These are phyloP conservation scores for Muschampia plurimacula DNA, from an alignment of 2,888 invertebrate genomes.

Conservation along the genomic window DNA sequence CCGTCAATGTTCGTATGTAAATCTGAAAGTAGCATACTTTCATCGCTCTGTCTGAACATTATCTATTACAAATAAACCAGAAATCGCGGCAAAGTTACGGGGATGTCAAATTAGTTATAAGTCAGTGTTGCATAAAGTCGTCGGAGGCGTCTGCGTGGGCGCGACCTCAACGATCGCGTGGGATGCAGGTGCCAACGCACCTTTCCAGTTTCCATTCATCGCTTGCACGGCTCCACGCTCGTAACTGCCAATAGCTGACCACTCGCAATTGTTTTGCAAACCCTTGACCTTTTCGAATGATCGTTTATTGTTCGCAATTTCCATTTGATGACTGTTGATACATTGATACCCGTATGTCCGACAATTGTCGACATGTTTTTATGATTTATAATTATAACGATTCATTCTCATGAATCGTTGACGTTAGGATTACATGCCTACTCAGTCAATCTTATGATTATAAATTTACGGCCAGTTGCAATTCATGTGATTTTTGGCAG, in stretches of 20 bases:
- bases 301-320: constrained; percentile 30
- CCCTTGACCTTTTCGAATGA: constrained; percentile 51
- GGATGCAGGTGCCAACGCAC: constrained; percentile 82
- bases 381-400: constrained; percentile 5
- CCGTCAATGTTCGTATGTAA: neutral
- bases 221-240: constrained; percentile 52
- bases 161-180: constrained; percentile 72
- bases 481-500: too few species aligned
- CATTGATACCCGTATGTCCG: constrained; percentile 12
- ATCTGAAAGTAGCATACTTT: constrained; percentile 1
- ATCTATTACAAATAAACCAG: constrained; percentile 12
- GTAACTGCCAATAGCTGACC: constrained; percentile 42
- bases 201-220: constrained; percentile 72
- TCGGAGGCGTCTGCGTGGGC: constrained; percentile 64
- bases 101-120: constrained; percentile 13
- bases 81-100: constrained; percentile 9
- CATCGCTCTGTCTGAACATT: neutral
- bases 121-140: constrained; percentile 3
- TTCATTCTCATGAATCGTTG: neutral
- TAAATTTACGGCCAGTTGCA: too few species aligned
- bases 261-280: constrained; percentile 51
- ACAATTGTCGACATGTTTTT: constrained; percentile 3
- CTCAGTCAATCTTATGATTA: neutral
- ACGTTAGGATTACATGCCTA: neutral
- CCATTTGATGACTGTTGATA: neutral